phyloP scores from a whole-genome alignment of 2,797 vertebrate genomes.

The Crypturellus tataupa region DNA sequence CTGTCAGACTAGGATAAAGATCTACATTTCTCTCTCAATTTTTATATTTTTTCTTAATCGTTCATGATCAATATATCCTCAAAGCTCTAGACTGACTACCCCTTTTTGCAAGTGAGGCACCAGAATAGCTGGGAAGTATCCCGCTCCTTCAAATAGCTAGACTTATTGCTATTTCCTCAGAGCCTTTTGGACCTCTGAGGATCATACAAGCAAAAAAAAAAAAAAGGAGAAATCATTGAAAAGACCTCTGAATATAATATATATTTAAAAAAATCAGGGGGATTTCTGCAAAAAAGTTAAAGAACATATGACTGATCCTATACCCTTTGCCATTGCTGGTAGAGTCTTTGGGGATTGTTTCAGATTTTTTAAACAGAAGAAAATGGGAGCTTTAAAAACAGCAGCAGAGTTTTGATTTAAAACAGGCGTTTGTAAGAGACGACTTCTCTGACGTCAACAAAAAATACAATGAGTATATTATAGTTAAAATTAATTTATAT shows the following conservation, averaged over 20 bases:
- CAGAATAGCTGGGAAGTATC: background rate
- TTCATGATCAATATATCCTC: too few relatives aligned
- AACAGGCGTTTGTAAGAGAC: background rate
- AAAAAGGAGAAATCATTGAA: background rate
- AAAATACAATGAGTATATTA: background rate
- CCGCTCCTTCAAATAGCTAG: background rate
- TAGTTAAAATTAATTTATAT: constrained; percentile 26
- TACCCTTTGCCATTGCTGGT: background rate
- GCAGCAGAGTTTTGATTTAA: background rate
- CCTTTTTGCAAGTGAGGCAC: background rate
- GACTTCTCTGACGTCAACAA: background rate
- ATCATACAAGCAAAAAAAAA: background rate
- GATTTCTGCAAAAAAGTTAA: background rate
- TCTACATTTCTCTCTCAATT: background rate
- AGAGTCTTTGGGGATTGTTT: background rate
- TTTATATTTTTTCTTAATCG: background rate
- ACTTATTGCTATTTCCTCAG: background rate
- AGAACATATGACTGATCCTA: background rate
- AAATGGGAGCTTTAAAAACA: background rate
- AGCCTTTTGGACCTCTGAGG: background rate
- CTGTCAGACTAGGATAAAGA: background rate
- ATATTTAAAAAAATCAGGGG: background rate
- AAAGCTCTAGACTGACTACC: background rate
- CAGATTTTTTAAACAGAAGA: background rate
- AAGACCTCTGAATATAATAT: background rate